A percentile compares a stretch with the other conserved stretches of the same genome.
phyloP scores from a whole-genome alignment of 1,140 invertebrate genomes.

The Aphidius ervi region DNA sequence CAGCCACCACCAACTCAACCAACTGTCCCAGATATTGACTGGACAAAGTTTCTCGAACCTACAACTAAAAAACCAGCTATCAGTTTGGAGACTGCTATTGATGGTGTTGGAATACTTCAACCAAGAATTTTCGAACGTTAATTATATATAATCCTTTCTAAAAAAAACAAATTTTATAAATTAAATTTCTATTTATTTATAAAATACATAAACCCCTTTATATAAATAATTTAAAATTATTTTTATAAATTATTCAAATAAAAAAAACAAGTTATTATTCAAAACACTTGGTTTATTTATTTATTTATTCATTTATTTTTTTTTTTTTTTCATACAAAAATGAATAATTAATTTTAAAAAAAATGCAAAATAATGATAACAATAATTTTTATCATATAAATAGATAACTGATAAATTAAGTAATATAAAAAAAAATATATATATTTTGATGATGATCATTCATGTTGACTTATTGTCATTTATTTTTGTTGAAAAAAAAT shows the following conservation, averaged over 20 bases:
- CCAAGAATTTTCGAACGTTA: not conserved
- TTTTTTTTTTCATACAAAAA: no score
- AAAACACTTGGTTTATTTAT: no score
- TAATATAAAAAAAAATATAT: no score
- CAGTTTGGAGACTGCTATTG: not conserved
- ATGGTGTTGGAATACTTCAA: slow-evolving; percentile 2
- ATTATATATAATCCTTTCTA: not conserved
- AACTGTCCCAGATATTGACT: slow-evolving; percentile 3
- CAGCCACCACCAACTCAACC: not conserved
- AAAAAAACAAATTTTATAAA: not conserved
- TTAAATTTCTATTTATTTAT: not conserved
- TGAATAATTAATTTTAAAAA: no score
- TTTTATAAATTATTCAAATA: not conserved
- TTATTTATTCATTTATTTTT: no score
- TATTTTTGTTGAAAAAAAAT: no score
- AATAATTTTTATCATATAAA: no score
- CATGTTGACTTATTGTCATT: no score
- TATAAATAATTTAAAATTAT: not conserved
- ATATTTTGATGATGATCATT: no score
- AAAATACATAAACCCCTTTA: not conserved
- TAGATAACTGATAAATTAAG: no score
- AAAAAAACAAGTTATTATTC: no score
- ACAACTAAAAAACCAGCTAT: not conserved
- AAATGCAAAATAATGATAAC: no score
- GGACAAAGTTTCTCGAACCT: not conserved